Evolutionary conservation across 2,888 invertebrate genomes (phyloP), one percentile per base, ranked within the genome.

Genomic region (Aplocera efformata): DNA sequence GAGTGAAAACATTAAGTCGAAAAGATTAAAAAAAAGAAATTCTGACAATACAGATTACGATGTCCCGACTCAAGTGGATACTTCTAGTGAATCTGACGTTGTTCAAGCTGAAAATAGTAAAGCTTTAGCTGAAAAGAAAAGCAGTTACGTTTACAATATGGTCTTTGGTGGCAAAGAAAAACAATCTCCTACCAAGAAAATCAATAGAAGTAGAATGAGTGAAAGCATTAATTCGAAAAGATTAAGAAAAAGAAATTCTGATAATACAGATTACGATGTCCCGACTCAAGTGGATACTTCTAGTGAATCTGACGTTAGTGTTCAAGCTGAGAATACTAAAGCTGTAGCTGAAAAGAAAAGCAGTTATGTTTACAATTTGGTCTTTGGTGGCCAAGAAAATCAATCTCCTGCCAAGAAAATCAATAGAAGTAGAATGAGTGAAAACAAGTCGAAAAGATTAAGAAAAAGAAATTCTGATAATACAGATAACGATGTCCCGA

Each of bases 131-230:
- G 31, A 23, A 26, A 30, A n/a, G n/a, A n/a, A n/a, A 37, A 31
- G 31, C 28, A 31, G 32, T 7, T 36, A 40, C 8, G 27, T n/a
- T n/a, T n/a, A n/a, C n/a, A n/a, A n/a, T n/a, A n/a, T n/a, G n/a
- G n/a, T n/a, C n/a, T n/a, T n/a, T n/a, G n/a, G n/a, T n/a, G n/a
- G 10, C 3, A 7, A 30, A 17, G 38, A 30, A 22, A 25, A n/a
- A n/a, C n/a, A n/a, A n/a, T n/a, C n/a, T n/a, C n/a, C n/a, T n/a
- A n/a, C n/a, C n/a, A n/a, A n/a, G n/a, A n/a, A n/a, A n/a, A n/a
- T n/a, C n/a, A n/a, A n/a, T n/a, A n/a, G n/a, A n/a, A n/a, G 45
- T 59, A 36, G 51, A 67, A 39, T 72, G 72, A 44, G 60, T 53
- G 31, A 44, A 48, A 48, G 58, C 54, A 17, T n/a, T n/a, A n/a